Evolutionary conservation across 1,140 invertebrate genomes (phyloP).

Genomic region (Drosophila tropicalis): DNA sequence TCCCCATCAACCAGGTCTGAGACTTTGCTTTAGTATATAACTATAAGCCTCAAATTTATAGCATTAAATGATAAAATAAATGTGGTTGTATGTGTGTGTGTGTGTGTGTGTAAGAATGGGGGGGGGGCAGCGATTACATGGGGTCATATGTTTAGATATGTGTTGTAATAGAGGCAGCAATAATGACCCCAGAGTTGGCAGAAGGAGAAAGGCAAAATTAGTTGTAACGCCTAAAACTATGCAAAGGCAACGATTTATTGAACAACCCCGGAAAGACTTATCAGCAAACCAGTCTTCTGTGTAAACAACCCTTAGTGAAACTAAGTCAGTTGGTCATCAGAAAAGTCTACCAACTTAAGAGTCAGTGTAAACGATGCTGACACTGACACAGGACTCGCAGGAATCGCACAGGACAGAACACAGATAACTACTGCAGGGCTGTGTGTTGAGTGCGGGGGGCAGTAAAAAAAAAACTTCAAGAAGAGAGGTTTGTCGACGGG

Average conservation of each 20-base stretch:
- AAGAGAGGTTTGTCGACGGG: slow-evolving; percentile 48
- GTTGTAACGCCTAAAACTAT: slow-evolving; percentile 40
- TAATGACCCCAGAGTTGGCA: slow-evolving; percentile 9
- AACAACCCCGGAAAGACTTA: slow-evolving; percentile 55
- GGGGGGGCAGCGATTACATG: slow-evolving; percentile 39
- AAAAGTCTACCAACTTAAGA: slow-evolving; percentile 49
- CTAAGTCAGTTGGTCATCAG: slow-evolving; percentile 58
- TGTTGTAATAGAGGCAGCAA: slow-evolving; percentile 17
- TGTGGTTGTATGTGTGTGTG: background rate
- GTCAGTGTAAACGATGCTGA: slow-evolving; percentile 59
- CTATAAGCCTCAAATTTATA: slow-evolving; percentile 54
- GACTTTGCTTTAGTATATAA: background rate
- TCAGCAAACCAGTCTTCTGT: slow-evolving; percentile 31
- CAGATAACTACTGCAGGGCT: slow-evolving; percentile 3
- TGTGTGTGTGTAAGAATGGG: slow-evolving; percentile 9
- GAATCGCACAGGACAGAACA: slow-evolving; percentile 47
- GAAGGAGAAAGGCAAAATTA: slow-evolving; percentile 27
- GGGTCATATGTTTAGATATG: slow-evolving; percentile 46
- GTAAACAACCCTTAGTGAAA: slow-evolving; percentile 52
- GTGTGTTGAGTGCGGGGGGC: background rate
- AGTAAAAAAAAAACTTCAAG: background rate
- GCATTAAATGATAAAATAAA: slow-evolving; percentile 61
- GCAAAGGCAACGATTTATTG: slow-evolving; percentile 69
- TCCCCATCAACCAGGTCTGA: background rate
- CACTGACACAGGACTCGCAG: slow-evolving; percentile 56